Percentiles rank a stretch among this genome's conserved stretches.
These are phyloP conservation scores for Strigops habroptila DNA, from an alignment of 2,113 vertebrate species.

Conservation along the genomic window DNA sequence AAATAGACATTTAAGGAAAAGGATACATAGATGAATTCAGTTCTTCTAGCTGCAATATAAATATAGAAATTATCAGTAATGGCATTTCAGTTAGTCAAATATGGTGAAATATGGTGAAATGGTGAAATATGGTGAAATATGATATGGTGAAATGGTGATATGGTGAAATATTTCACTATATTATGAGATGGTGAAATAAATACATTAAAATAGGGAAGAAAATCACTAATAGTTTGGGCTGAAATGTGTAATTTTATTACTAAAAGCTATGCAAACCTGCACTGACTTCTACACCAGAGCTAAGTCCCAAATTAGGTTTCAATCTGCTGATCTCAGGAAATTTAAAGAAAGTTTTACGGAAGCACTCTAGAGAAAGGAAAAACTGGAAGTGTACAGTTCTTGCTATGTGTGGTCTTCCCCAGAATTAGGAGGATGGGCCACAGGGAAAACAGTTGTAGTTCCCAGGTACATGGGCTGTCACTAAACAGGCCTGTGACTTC, in stretches of 20 bases:
- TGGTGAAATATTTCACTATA: no score
- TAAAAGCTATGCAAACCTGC: background rate
- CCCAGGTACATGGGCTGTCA: background rate
- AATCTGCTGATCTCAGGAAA: background rate
- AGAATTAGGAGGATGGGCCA: background rate
- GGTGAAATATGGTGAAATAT: background rate
- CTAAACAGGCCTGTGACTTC: background rate
- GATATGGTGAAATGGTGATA: no score
- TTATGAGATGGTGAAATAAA: background rate
- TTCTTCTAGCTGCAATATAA: slow-evolving; percentile 90
- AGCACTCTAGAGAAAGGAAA: background rate
- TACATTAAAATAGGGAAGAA: background rate
- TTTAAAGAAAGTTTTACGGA: background rate
- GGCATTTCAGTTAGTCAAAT: background rate
- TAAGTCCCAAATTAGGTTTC: background rate
- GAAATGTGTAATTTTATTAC: background rate
- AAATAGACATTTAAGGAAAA: slow-evolving; percentile 66
- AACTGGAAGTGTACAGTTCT: background rate
- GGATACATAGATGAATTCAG: slow-evolving; percentile 99
- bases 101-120: no score
- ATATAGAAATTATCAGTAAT: background rate
- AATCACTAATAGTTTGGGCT: background rate
- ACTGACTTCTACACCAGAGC: background rate
- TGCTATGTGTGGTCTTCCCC: background rate
- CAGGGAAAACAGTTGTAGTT: accelerated